Percentiles rank a stretch among this genome's conserved stretches.
Conservation (phyloP, 2,888 invertebrate genomes). For the Microctonus hyperodae region DNA sequence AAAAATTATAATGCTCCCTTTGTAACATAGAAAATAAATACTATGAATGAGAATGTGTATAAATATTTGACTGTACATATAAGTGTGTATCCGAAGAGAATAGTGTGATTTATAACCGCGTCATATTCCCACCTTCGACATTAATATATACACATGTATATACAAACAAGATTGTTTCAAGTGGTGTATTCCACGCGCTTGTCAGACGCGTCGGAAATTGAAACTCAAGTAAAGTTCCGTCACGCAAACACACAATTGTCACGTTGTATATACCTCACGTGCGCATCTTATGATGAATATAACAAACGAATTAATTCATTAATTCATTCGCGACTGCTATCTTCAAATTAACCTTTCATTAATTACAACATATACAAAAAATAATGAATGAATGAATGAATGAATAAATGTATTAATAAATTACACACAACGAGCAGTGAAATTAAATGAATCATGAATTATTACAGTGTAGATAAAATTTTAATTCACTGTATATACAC, state of each 20-base stretch:
- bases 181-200: slow-evolving; percentile 12
- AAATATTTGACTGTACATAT: not conserved
- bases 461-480: not conserved
- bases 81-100: not conserved
- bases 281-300: not conserved
- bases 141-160: not conserved
- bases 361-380: not conserved
- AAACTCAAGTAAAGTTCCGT: not conserved
- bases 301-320: not conserved
- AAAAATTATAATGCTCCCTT: not conserved
- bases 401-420: too few relatives aligned
- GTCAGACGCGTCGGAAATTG: slow-evolving; percentile 21
- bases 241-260: slow-evolving; percentile 6
- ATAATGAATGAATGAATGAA: not conserved
- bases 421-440: too few relatives aligned
- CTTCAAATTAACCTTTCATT: not conserved
- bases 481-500: too few relatives aligned
- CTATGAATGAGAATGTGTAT: not conserved
- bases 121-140: not conserved
- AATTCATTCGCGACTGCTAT: not conserved
- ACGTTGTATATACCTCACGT: not conserved
- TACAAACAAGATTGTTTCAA: slow-evolving; percentile 4
- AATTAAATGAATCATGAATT: not conserved
- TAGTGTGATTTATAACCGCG: not conserved
- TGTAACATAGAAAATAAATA: not conserved